phyloP scores from a whole-genome alignment of 2,113 vertebrate genomes.

The Reinhardtius hippoglossoides region DNA sequence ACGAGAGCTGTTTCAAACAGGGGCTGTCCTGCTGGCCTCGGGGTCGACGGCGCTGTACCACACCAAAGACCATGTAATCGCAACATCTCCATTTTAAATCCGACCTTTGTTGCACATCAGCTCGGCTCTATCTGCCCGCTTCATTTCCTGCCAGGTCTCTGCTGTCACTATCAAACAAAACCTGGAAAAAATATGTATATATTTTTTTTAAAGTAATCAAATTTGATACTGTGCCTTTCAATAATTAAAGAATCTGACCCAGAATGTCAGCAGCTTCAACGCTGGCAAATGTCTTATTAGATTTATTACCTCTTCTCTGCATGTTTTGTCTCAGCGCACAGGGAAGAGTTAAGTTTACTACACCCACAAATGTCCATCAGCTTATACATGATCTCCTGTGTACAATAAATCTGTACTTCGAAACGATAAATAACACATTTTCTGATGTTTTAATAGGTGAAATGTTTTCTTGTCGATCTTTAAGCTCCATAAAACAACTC shows the following conservation, averaged over 20 bases:
- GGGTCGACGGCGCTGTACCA: not conserved
- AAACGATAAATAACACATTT: too few relatives aligned
- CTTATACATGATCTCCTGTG: not conserved
- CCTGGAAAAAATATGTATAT: not conserved
- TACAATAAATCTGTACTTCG: too few relatives aligned
- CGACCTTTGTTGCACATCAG: not conserved
- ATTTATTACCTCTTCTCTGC: not conserved
- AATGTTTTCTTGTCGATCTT: not conserved
- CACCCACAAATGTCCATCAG: constrained; percentile 8
- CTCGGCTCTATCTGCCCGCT: not conserved
- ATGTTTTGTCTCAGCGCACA: not conserved
- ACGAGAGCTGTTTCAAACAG: not conserved
- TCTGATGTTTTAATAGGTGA: not conserved
- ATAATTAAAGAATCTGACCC: constrained; percentile 17
- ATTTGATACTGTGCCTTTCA: not conserved
- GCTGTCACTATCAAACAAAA: not conserved
- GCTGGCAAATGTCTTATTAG: not conserved
- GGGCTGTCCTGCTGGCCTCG: not conserved
- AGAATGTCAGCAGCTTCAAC: not conserved
- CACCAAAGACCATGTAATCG: not conserved
- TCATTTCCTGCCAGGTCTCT: constrained; percentile 26
- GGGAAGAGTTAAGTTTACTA: not conserved
- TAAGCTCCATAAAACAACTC: not conserved
- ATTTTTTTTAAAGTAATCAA: not conserved
- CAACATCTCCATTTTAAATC: not conserved